These are phyloP conservation scores for Craseonycteris thonglongyai DNA, from an alignment of 2,113 vertebrate species.

Conservation along the genomic window DNA sequence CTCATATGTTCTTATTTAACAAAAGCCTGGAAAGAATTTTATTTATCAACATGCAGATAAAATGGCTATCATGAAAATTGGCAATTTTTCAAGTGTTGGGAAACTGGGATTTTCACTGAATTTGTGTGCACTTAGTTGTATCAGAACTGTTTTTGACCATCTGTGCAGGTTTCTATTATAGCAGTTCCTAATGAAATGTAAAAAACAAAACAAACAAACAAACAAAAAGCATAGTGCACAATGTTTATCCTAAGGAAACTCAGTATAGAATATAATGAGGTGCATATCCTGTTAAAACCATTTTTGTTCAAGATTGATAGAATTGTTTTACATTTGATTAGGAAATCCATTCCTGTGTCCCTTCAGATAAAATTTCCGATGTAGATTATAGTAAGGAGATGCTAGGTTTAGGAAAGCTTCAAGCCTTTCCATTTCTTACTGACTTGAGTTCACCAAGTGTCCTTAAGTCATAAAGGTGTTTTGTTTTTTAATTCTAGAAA, in stretches of 20 bases:
- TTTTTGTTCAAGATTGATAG: not conserved
- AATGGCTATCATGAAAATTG: slow-evolving; percentile 25
- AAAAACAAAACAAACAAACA: too few relatives aligned
- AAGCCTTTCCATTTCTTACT: not conserved
- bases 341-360: not conserved
- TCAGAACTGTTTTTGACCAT: not conserved
- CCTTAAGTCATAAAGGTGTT: slow-evolving; percentile 63
- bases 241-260: not conserved
- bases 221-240: not conserved
- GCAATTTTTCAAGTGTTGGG: not conserved
- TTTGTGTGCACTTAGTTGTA: not conserved
- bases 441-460: slow-evolving; percentile 68
- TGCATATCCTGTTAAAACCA: not conserved
- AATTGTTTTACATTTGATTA: not conserved
- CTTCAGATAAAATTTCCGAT: not conserved
- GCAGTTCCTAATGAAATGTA: not conserved
- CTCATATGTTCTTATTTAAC: slow-evolving; percentile 49
- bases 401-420: not conserved
- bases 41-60: slow-evolving; percentile 39
- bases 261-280: not conserved
- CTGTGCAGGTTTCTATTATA: not conserved
- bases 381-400: not conserved
- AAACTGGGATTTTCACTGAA: not conserved
- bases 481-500: slow-evolving; percentile 67
- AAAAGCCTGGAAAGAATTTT: slow-evolving; percentile 25